These are phyloP conservation scores for Barbus barbus DNA, from an alignment of 2,113 vertebrate species.

Conservation along the genomic window DNA sequence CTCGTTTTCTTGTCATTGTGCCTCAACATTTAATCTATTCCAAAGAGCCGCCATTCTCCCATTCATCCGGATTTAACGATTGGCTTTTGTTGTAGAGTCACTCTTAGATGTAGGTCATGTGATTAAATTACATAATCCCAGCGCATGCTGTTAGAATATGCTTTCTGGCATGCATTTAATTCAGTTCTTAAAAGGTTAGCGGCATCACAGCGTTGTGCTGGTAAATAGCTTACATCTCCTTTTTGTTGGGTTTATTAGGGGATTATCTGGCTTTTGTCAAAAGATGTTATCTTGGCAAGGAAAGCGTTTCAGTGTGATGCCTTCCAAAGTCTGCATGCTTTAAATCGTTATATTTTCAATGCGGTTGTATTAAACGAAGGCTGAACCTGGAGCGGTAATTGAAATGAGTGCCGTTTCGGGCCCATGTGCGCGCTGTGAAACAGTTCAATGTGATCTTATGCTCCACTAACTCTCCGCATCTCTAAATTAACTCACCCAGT, in stretches of 20 bases:
- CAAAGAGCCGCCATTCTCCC: slow-evolving; percentile 22
- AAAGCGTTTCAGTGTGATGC: slow-evolving; percentile 38
- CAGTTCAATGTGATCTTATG: slow-evolving; percentile 4
- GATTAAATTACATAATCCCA: slow-evolving; percentile 52
- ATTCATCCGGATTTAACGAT: slow-evolving; percentile 11
- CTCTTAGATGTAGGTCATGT: slow-evolving; percentile 46
- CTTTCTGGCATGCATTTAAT: slow-evolving; percentile 48
- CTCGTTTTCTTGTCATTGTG: slow-evolving; percentile 23
- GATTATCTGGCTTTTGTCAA: slow-evolving; percentile 52
- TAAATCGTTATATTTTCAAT: slow-evolving; percentile 18
- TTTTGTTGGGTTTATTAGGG: slow-evolving; percentile 52
- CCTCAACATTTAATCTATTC: slow-evolving; percentile 19
- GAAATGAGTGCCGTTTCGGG: not conserved
- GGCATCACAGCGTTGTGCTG: slow-evolving; percentile 41
- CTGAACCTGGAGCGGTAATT: not conserved
- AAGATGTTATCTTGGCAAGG: slow-evolving; percentile 35
- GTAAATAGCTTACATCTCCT: slow-evolving; percentile 51
- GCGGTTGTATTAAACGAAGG: not conserved
- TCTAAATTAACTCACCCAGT: slow-evolving; percentile 39
- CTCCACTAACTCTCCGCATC: not conserved
- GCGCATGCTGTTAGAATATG: slow-evolving; percentile 51
- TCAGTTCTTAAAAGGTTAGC: slow-evolving; percentile 51
- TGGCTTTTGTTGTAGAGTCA: slow-evolving; percentile 23
- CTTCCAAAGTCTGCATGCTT: slow-evolving; percentile 21
- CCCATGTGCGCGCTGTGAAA: not conserved